These are phyloP conservation scores for Otocyon megalotis DNA, from an alignment of 2,113 vertebrate genomes.

Conservation along the genomic window DNA sequence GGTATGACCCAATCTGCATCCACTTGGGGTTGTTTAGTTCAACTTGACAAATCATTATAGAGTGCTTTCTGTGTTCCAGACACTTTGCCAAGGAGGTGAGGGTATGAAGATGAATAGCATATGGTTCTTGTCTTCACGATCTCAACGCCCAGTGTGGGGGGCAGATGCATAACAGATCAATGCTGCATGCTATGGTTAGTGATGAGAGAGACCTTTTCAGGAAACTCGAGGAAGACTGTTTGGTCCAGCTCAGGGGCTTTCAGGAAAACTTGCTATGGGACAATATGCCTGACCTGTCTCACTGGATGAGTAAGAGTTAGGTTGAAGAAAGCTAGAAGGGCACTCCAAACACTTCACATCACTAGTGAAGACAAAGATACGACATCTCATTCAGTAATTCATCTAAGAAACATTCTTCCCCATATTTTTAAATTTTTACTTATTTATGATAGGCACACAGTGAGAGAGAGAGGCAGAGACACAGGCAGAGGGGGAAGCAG, in stretches of 20 bases:
- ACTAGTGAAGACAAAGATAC: neutral
- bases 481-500: too few species aligned
- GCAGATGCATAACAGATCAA: neutral
- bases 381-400: neutral
- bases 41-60: conserved; percentile 58
- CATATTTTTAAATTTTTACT: too few species aligned
- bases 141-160: neutral
- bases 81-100: conserved; percentile 37
- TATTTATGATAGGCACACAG: too few species aligned
- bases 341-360: neutral
- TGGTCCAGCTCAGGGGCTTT: neutral
- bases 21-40: conserved; percentile 47
- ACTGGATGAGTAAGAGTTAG: neutral
- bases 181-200: neutral
- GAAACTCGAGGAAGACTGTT: neutral
- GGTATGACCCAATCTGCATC: conserved; percentile 40
- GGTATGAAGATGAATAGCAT: neutral
- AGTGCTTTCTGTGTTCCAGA: conserved; percentile 49
- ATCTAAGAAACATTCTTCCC: neutral
- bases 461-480: too few species aligned
- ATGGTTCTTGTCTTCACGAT: conserved; percentile 7
- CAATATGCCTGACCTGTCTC: neutral
- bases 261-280: neutral
- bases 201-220: neutral
- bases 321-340: neutral